Evolutionary conservation across 2,888 invertebrate genomes (phyloP).

Genomic region (Zygaena filipendulae): DNA sequence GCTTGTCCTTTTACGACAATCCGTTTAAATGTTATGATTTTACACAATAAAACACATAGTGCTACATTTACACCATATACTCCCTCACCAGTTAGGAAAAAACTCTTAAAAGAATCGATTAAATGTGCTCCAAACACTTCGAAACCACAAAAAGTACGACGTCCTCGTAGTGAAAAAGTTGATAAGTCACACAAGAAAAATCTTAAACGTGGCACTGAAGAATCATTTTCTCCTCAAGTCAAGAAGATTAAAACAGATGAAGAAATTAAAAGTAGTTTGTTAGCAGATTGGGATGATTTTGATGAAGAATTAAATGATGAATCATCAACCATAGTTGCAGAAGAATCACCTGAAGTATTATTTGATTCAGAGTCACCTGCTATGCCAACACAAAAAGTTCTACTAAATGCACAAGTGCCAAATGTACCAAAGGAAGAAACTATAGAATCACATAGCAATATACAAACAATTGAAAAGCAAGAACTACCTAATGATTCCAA

Average conservation of each 20-base stretch:
- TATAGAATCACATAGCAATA: slow-evolving; percentile 18
- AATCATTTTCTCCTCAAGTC: slow-evolving; percentile 25
- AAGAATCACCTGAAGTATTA: slow-evolving; percentile 41
- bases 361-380: slow-evolving; percentile 44
- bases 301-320: slow-evolving; percentile 51
- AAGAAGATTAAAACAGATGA: slow-evolving; percentile 69
- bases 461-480: too few relatives aligned
- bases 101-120: slow-evolving; percentile 16
- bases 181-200: slow-evolving; percentile 42
- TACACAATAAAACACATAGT: slow-evolving; percentile 78
- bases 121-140: slow-evolving; percentile 30
- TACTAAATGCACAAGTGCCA: slow-evolving; percentile 32
- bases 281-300: slow-evolving; percentile 83
- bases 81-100: slow-evolving; percentile 49
- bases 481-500: slow-evolving; percentile 70
- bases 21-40: slow-evolving; percentile 77
- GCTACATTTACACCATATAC: slow-evolving; percentile 56
- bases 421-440: slow-evolving; percentile 33
- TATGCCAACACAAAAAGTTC: slow-evolving; percentile 43
- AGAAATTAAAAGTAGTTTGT: slow-evolving; percentile 74
- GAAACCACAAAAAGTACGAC: slow-evolving; percentile 36
- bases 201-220: slow-evolving; percentile 41
- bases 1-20: slow-evolving; percentile 73
- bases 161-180: slow-evolving; percentile 39
- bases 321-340: slow-evolving; percentile 29